Conservation (phyloP, 2,797 vertebrate species). For the Typhlichthys eigenmanni region DNA sequence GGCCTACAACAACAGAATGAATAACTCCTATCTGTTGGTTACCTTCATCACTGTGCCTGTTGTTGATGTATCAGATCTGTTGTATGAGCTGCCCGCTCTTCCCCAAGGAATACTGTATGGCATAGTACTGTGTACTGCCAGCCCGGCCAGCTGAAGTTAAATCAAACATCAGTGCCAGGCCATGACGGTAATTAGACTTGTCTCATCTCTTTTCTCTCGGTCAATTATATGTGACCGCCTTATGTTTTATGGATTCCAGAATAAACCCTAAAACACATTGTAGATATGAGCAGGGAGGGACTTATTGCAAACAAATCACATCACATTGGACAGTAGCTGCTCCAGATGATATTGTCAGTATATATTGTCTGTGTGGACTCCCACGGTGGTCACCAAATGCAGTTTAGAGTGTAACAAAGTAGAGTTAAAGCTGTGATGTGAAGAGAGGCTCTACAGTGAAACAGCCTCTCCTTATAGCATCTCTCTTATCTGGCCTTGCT, state of each 20-base stretch:
- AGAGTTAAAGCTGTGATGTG: conserved; percentile 62
- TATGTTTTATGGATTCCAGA: conserved; percentile 80
- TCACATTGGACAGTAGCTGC: conserved; percentile 45
- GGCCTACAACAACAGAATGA: conserved; percentile 63
- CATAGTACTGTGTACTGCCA: conserved; percentile 25
- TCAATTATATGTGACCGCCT: conserved; percentile 77
- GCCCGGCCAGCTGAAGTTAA: conserved; percentile 68
- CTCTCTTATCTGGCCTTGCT: conserved; percentile 66
- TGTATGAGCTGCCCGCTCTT: conserved; percentile 52
- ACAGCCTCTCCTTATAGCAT: conserved; percentile 62
- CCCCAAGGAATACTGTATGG: conserved; percentile 59
- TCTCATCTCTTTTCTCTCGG: conserved; percentile 67
- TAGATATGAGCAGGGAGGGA: conserved; percentile 45
- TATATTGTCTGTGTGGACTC: conserved; percentile 11
- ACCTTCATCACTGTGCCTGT: conserved; percentile 52
- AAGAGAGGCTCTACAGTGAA: conserved; percentile 60
- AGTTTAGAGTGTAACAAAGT: conserved; percentile 27
- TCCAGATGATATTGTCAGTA: conserved; percentile 35
- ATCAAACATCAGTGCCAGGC: conserved; percentile 78
- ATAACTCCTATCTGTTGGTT: conserved; percentile 71
- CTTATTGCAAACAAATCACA: conserved; percentile 59
- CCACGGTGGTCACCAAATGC: conserved; percentile 1
- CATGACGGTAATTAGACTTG: conserved; percentile 81
- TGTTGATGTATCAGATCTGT: conserved; percentile 59
- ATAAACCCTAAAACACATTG: conserved; percentile 58